Evolutionary conservation across 1,140 invertebrate species (phyloP), one percentile per base, ranked within the genome.

Genomic region (Apolygus lucorum): DNA sequence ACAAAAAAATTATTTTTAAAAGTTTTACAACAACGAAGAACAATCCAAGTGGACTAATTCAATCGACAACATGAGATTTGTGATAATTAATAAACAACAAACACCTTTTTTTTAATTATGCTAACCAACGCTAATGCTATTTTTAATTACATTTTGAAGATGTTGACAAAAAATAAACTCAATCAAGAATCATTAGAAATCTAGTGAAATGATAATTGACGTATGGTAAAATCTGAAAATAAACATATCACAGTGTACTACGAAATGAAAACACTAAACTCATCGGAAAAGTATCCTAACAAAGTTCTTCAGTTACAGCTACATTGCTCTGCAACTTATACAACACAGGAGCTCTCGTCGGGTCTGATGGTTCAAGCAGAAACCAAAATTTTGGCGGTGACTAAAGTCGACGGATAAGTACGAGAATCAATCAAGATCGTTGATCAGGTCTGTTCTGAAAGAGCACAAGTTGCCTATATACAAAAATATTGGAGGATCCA

Each of bases 31-130:
- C 54, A 59, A 59, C 54, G 22, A 59, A 59, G 54, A 59, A 59
- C 54, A 59, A 59, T 59, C 54, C 54, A 24, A 59, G 22, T 59
- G 54, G 54, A 17, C 54, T 59, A 59, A 59, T 42, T 59, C 54
- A 59, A 59, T 59, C 54, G 54, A 59, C 54, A 59, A 59, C 54
- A 59, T 17, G 54, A 59, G 54, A 59, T 59, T 59, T 59, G 54
- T 59, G 54, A 59, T 59, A 59, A 59, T 49, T 59, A 59, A 59
- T 59, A 59, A 59, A 59, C 54, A 59, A 59, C 54, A 59, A 59
- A 59, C 54, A 59, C 54, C 54, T 11, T 59, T 59, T 59, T 59
- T 59, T 59, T 22, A 59, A 14, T 59, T 59, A 59, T 14, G 11
- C 54, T 59, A 59, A 59, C 54, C 54, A 59, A 59, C 54, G 11